Evolutionary conservation across 2,888 invertebrate genomes (phyloP).

Genomic region (Eupithecia insigniata): DNA sequence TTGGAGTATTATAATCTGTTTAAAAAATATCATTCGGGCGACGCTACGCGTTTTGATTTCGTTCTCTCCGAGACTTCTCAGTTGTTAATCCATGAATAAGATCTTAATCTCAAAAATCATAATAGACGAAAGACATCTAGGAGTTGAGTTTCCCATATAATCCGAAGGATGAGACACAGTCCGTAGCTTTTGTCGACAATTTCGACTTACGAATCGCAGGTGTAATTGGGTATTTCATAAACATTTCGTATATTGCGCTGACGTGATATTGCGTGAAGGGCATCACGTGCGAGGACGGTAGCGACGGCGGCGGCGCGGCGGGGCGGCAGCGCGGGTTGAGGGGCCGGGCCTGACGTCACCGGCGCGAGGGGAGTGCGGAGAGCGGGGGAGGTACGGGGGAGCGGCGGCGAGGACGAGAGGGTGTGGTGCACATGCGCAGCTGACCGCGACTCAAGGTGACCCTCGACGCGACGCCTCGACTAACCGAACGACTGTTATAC

Average conservation of each 20-base stretch:
- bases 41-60: background rate
- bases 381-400: constrained; percentile 40
- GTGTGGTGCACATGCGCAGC: constrained; percentile 83
- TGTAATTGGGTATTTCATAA: constrained; percentile 49
- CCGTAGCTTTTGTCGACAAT: background rate
- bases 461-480: constrained; percentile 62
- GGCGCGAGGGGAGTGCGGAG: constrained; percentile 40
- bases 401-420: constrained; percentile 70
- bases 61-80: background rate
- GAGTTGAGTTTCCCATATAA: background rate
- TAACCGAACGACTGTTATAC: constrained; percentile 65
- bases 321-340: constrained; percentile 20
- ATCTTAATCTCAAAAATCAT: background rate
- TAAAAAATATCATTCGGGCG: background rate
- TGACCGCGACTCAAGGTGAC: constrained; percentile 77
- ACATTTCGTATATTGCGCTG: constrained; percentile 53
- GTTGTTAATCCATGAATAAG: background rate
- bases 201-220: constrained; percentile 24
- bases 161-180: background rate
- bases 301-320: constrained; percentile 23
- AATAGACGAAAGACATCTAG: background rate
- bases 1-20: background rate
- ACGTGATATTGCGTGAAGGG: constrained; percentile 66
- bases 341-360: constrained; percentile 32
- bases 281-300: constrained; percentile 64